Evolutionary conservation across 1,140 invertebrate genomes (phyloP).

Genomic region (Camponotus pennsylvanicus): DNA sequence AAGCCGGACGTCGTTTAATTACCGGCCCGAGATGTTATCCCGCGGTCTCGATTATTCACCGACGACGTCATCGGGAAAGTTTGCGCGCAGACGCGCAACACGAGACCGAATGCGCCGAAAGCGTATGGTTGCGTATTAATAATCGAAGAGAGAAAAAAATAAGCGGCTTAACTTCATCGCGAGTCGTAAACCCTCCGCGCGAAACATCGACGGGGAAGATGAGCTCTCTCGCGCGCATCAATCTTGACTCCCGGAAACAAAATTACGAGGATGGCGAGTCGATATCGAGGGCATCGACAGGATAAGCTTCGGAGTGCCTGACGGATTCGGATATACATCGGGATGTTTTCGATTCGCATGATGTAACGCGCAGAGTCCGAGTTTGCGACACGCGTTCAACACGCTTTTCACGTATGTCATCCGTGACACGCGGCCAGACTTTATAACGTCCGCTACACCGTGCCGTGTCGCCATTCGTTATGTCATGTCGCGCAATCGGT

Average conservation of each 20-base stretch:
- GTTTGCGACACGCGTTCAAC: slow-evolving; percentile 43
- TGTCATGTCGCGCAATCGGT: slow-evolving; percentile 58
- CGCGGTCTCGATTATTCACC: slow-evolving; percentile 56
- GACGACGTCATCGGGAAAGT: slow-evolving; percentile 1
- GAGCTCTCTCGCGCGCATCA: background rate
- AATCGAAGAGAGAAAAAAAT: background rate
- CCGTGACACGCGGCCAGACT: slow-evolving; percentile 55
- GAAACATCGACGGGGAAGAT: background rate
- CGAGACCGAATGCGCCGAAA: background rate
- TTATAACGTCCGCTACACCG: slow-evolving; percentile 53
- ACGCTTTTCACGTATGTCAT: slow-evolving; percentile 59
- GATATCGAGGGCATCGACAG: slow-evolving; percentile 3
- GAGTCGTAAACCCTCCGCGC: background rate
- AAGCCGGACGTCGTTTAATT: slow-evolving; percentile 70
- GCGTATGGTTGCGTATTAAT: background rate
- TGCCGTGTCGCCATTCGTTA: slow-evolving; percentile 55
- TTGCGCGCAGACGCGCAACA: background rate
- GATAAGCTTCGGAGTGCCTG: background rate
- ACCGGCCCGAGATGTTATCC: slow-evolving; percentile 63
- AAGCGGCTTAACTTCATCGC: background rate
- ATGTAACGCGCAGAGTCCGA: slow-evolving; percentile 1
- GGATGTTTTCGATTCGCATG: slow-evolving; percentile 43
- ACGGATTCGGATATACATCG: background rate
- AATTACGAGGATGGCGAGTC: slow-evolving; percentile 18
- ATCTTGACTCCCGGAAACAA: slow-evolving; percentile 5